A percentile compares a stretch with the other conserved stretches of the same genome.
Evolutionary conservation across 2,797 vertebrate species (phyloP).

Genomic region (Myripristis jacobus): DNA sequence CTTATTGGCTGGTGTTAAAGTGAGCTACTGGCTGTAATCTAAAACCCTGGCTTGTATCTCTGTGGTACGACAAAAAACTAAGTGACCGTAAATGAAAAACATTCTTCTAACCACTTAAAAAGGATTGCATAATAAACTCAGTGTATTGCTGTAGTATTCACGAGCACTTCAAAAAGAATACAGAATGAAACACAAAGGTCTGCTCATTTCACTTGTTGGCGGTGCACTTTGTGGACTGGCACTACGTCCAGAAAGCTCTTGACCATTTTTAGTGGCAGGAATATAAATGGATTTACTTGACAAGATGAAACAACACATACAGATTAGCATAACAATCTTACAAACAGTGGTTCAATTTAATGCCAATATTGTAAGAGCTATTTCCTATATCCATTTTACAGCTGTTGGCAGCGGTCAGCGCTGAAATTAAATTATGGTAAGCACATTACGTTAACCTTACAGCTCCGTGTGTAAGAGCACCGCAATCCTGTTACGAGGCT

Average conservation of each 20-base stretch:
- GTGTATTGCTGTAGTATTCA: conserved; percentile 52
- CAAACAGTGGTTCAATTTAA: conserved; percentile 53
- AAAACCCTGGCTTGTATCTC: conserved; percentile 57
- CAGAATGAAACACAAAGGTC: background rate
- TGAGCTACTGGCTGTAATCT: conserved; percentile 64
- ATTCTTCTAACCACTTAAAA: conserved; percentile 69
- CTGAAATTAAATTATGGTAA: conserved; percentile 73
- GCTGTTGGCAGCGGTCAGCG: conserved; percentile 68
- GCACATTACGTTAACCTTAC: conserved; percentile 68
- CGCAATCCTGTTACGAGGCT: conserved; percentile 52
- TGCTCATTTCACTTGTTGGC: background rate
- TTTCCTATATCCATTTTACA: conserved; percentile 62
- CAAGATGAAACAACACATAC: conserved; percentile 38
- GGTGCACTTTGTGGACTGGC: conserved; percentile 16
- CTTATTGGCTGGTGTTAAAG: conserved; percentile 67
- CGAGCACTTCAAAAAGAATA: background rate
- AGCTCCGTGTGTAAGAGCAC: conserved; percentile 58
- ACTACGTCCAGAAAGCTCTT: conserved; percentile 27
- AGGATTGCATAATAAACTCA: conserved; percentile 60
- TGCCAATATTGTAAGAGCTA: conserved; percentile 69
- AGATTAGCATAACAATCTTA: conserved; percentile 57
- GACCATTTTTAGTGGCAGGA: conserved; percentile 30
- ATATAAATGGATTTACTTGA: conserved; percentile 58
- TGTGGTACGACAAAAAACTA: conserved; percentile 55
- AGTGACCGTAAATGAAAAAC: conserved; percentile 69